These are phyloP conservation scores for Aurelia sp. DNA, from an alignment of 30 jellyfish, hydroid and myxozoan species.

Conservation along the genomic window DNA sequence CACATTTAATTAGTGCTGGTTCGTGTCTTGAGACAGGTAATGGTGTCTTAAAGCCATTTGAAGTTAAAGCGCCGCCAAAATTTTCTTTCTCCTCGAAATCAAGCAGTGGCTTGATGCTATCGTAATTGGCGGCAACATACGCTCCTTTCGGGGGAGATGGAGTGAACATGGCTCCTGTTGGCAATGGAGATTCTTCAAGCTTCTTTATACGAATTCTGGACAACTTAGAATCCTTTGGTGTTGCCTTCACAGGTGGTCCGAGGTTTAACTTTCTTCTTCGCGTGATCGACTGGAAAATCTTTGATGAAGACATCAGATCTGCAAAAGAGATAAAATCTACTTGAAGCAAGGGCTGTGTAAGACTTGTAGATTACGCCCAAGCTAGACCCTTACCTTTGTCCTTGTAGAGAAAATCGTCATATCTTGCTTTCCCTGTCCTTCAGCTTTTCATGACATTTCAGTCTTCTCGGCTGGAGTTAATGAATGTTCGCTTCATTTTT, in stretches of 20 bases:
- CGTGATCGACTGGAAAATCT: neutral
- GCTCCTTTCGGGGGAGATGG: neutral
- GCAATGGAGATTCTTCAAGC: slow-evolving; percentile 49
- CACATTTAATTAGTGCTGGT: neutral
- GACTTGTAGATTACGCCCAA: no score
- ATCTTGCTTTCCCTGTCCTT: no score
- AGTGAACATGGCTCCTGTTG: neutral
- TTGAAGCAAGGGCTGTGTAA: no score
- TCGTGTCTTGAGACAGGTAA: neutral
- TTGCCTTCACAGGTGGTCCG: slow-evolving; percentile 19
- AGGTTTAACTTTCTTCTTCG: slow-evolving; percentile 10
- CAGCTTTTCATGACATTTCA: no score
- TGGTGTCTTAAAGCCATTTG: no score
- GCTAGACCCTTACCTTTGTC: no score
- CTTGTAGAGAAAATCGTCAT: no score
- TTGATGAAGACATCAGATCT: neutral
- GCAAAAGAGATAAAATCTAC: no score
- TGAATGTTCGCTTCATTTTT: no score
- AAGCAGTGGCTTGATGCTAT: neutral
- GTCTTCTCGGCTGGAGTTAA: no score
- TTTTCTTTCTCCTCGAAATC: neutral
- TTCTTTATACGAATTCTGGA: slow-evolving; percentile 24
- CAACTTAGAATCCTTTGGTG: slow-evolving; percentile 21
- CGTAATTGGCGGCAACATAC: neutral
- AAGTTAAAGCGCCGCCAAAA: no score